Evolutionary conservation across 2,888 invertebrate species (phyloP).

Genomic region (Gibbula magus): DNA sequence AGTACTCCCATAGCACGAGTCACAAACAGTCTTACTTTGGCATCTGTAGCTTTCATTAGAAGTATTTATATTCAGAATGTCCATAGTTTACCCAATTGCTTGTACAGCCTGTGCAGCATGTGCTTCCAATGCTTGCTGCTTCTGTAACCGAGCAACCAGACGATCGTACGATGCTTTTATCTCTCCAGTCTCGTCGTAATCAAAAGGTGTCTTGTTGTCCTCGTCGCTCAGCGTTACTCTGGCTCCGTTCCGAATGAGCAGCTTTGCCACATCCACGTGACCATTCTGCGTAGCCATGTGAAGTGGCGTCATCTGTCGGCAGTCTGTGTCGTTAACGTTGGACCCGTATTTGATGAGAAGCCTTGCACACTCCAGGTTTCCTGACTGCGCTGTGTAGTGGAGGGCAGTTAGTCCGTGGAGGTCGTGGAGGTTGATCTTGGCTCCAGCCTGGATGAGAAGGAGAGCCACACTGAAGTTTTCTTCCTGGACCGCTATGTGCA

Average conservation of each 20-base stretch:
- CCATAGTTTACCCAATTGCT: not conserved
- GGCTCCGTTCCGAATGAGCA: conserved; percentile 53
- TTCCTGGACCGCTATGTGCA: conserved; percentile 54
- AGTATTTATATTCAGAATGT: no score
- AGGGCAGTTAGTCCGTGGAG: conserved; percentile 62
- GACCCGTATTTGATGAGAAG: conserved; percentile 54
- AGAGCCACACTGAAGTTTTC: conserved; percentile 49
- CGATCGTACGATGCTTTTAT: conserved; percentile 9
- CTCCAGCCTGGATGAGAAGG: conserved; percentile 54
- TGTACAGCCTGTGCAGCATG: not conserved
- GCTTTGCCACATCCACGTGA: conserved; percentile 44
- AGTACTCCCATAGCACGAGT: no score
- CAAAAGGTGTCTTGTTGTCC: conserved; percentile 50
- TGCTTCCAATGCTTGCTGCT: not conserved
- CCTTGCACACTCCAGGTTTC: conserved; percentile 49
- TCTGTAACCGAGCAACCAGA: not conserved
- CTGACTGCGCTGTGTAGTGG: conserved; percentile 53
- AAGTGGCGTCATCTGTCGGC: conserved; percentile 57
- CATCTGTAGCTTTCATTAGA: no score
- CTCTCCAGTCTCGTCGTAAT: conserved; percentile 41
- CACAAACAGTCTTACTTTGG: no score
- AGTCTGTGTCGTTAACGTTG: conserved; percentile 56
- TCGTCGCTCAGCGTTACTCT: conserved; percentile 53
- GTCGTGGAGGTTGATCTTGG: conserved; percentile 61
- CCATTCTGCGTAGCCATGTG: conserved; percentile 56